A percentile compares a stretch with the other conserved stretches of the same genome.
phyloP scores from a whole-genome alignment of 1,140 invertebrate species.

The Drosophila parvula region DNA sequence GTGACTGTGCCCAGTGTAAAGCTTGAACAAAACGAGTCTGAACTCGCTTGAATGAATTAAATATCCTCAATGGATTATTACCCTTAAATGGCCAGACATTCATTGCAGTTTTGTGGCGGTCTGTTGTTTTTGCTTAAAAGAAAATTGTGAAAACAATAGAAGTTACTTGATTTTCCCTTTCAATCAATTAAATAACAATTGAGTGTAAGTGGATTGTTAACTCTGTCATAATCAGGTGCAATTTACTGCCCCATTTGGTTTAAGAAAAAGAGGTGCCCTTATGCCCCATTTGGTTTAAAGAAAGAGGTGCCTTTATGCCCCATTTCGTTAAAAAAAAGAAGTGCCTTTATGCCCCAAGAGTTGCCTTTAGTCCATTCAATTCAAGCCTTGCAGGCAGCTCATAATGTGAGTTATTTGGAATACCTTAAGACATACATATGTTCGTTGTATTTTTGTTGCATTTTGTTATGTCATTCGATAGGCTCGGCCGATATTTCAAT shows the following conservation, averaged over 20 bases:
- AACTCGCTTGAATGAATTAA: constrained; percentile 25
- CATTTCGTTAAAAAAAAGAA: neutral
- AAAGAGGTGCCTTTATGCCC: too few relatives aligned
- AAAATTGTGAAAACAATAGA: constrained; percentile 20
- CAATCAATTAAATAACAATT: constrained; percentile 30
- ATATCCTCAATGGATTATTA: constrained; percentile 30
- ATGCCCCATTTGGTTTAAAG: too few relatives aligned
- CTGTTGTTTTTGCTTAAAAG: neutral
- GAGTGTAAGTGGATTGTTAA: constrained; percentile 16
- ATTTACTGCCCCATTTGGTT: constrained; percentile 10
- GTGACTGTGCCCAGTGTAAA: neutral
- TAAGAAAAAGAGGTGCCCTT: neutral
- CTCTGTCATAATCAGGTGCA: constrained; percentile 9
- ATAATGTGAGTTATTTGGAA: too few relatives aligned
- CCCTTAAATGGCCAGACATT: constrained; percentile 13
- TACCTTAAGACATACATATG: too few relatives aligned
- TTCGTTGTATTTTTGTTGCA: neutral
- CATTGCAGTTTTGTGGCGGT: constrained; percentile 12
- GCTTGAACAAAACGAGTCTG: neutral
- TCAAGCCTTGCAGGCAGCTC: too few relatives aligned
- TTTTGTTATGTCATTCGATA: neutral
- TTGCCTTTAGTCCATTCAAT: too few relatives aligned
- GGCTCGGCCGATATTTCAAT: neutral
- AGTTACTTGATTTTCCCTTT: constrained; percentile 9
- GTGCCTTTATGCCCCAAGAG: too few relatives aligned